Evolutionary conservation across 2,888 invertebrate genomes (phyloP), one percentile per base, ranked within the genome.

Genomic region (Spatulosminthurus flaviceps): DNA sequence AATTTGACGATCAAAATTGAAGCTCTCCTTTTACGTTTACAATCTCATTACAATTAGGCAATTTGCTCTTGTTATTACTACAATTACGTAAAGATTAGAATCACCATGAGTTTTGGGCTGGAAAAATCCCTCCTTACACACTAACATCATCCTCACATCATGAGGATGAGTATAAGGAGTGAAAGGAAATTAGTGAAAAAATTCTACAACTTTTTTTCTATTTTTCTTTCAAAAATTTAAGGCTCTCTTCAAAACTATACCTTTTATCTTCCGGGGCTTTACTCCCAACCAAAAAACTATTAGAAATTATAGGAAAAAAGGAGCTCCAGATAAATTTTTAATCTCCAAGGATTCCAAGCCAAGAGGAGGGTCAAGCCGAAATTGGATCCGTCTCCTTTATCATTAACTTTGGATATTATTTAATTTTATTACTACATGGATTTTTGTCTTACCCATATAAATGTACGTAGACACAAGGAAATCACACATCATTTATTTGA

Each of bases 1-100:
- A 76, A 76, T 76, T 76, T 76, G 64, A 76, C 75, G 66, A 76
- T 76, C 75, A 76, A 76, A 76, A 76, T 76, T 76, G 67, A 76
- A 64, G 75, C 34, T 76, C 66, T 76, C 75, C 75, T 66, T 76
- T 66, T 66, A 76, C 75, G 66, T 67, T 43, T 76, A 76, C 66
- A 74, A 74, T 74, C 75, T 66, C 66, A 76, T 76, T 76, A 76
- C 75, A 42, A 76, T 76, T 76, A 76, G 66, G 61, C 75, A 76
- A 76, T 76, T 76, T 76, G 75, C 66, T 76, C n/a, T 42, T 67
- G 66, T 76, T 76, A 76, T 76, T 76, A 76, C 75, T 76, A 24
- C 75, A 76, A 76, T 76, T 76, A 76, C 66, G 41, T 67, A 34
- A 64, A 76, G 75, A 76, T 76, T 41, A 76, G 66, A 66, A 76